Conservation (phyloP, 2,888 invertebrate species). For the Parelbella ahira region DNA sequence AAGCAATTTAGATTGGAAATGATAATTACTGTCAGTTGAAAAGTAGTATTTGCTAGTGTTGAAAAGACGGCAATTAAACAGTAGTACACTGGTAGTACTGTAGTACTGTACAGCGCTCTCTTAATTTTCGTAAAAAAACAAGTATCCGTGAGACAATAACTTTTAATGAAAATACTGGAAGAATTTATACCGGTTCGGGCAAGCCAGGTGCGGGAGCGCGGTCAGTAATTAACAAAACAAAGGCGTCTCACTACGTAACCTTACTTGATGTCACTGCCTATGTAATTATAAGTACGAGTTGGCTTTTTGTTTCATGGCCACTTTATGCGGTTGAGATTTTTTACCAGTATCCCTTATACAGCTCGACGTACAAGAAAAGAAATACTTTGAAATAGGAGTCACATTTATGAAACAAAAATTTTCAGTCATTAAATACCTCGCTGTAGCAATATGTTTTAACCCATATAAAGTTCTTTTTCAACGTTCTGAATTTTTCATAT, state of each 20-base stretch:
- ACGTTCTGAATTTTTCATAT: background rate
- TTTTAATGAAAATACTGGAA: slow-evolving; percentile 29
- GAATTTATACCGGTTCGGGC: slow-evolving; percentile 61
- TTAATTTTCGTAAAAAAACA: no score
- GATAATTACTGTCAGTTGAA: no score
- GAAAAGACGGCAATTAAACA: no score
- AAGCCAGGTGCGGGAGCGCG: slow-evolving; percentile 60
- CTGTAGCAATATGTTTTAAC: background rate
- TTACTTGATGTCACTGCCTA: slow-evolving; percentile 57
- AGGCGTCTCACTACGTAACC: slow-evolving; percentile 61
- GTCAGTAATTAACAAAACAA: slow-evolving; percentile 71
- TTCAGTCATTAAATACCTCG: background rate
- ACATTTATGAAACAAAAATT: slow-evolving; percentile 10
- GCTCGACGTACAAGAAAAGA: slow-evolving; percentile 4
- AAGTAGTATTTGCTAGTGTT: no score
- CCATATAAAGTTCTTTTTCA: slow-evolving; percentile 1
- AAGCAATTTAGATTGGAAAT: no score
- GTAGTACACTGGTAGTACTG: no score
- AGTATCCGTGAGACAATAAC: background rate
- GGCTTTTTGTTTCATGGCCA: slow-evolving; percentile 44
- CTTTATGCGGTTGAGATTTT: slow-evolving; percentile 10
- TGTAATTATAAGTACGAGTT: slow-evolving; percentile 51
- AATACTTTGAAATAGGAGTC: slow-evolving; percentile 2
- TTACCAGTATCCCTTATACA: slow-evolving; percentile 12
- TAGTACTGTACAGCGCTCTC: no score